Conservation (phyloP, 2,113 vertebrate species). For the Hoplias malabaricus region DNA sequence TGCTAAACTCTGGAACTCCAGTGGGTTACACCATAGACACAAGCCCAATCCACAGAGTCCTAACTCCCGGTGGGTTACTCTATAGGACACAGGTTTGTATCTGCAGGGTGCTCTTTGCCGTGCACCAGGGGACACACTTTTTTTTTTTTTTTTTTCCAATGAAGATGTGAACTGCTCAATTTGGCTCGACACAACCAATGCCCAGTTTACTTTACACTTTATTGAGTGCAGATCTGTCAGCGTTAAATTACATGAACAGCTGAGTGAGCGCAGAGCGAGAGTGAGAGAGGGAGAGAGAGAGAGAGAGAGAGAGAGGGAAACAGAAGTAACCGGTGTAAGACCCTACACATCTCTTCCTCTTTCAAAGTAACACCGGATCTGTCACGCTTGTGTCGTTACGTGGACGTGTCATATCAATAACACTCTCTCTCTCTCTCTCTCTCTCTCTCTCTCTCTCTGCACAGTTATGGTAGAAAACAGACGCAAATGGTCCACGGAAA, state of each 20-base stretch:
- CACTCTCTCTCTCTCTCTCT: slow-evolving; percentile 7
- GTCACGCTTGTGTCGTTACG: slow-evolving; percentile 17
- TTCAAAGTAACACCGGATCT: slow-evolving; percentile 39
- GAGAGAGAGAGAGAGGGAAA: not conserved
- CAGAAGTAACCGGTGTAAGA: not conserved
- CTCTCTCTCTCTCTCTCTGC: not conserved
- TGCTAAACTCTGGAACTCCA: no score
- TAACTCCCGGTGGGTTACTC: no score
- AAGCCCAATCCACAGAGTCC: no score
- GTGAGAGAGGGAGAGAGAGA: not conserved
- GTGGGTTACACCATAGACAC: no score
- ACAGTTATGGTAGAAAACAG: not conserved
- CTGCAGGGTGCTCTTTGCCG: no score
- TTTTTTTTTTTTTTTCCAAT: not conserved
- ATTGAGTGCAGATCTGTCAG: not conserved
- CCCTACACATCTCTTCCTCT: slow-evolving; percentile 26
- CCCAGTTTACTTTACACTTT: no score
- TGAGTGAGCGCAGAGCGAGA: not conserved
- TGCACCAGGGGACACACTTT: not conserved
- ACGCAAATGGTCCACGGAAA: not conserved
- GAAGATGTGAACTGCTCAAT: no score
- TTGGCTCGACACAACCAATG: not conserved
- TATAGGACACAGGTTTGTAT: no score
- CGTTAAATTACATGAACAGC: not conserved
- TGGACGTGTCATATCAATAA: slow-evolving; percentile 36